Base-by-base conservation (phyloP, 2,113 vertebrate genomes). In the Semicossyphus pulcher region DNA sequence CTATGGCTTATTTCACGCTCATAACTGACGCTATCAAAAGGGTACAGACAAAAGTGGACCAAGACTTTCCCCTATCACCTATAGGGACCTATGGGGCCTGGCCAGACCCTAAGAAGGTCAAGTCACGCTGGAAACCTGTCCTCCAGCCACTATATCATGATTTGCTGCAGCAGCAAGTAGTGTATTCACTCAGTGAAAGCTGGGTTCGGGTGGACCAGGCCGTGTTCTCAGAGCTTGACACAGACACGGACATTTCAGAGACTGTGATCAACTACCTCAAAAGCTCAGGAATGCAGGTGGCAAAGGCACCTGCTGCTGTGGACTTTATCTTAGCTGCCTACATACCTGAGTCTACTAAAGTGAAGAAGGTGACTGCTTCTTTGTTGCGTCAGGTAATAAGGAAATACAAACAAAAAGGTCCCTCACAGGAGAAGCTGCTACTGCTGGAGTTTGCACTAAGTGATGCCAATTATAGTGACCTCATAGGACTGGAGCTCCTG, bases 401-500 rank as follows among this genome's bases (percentile, higher is more conserved):
- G 62, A 98, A 97, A 92, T 86, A 37, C 71, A 93, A 91, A 32
- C 96, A 95, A 71, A 91, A 67, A 79, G 95, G 94, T 16, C 21
- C 94, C 47, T 60, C 92, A 18, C 86, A 89, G 34, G 96, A 97
- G 69, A 97, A 96, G 84, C 95, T 97, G 53, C 89, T 94, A 67
- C 93, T 99, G 51, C 85, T 99, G 61, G 96, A 98, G 70, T 99
- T 97, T 47, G 93, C 93, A 29, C 96, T 99, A 28, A 94, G 94
- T 10, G 98, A 99, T 71, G 91, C 72, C 39, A 95, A 94, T 80
- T 99, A 97, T 89, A 94, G 93, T 58, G 98, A 99, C 32, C 94
- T 99, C 67, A 96, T 99, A 41, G 97, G 97, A 32, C 88, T 99
- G 62, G 97, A 99, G 77, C 94, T 99, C 59, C 92, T 99, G 21